Percentiles rank a stretch among this genome's conserved stretches.
Evolutionary conservation across 2,113 vertebrate genomes (phyloP).

Genomic region (Sebastes schlegelii): DNA sequence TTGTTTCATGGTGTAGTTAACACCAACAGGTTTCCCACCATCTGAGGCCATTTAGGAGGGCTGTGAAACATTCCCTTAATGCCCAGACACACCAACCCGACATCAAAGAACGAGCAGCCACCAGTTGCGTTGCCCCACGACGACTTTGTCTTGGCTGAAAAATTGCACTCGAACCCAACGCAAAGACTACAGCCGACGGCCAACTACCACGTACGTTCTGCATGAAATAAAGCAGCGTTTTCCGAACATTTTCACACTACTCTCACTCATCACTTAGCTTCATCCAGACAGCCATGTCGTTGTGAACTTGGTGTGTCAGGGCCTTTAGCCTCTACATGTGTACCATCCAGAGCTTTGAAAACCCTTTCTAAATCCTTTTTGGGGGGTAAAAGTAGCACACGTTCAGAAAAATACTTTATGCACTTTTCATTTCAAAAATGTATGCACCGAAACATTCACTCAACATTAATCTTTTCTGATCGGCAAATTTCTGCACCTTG

Average conservation of each 20-base stretch:
- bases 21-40: slow-evolving; percentile 66
- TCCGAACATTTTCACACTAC: no score
- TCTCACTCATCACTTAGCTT: no score
- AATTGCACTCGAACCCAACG: no score
- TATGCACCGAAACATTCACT: slow-evolving; percentile 22
- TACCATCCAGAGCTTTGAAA: slow-evolving; percentile 9
- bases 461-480: slow-evolving; percentile 27
- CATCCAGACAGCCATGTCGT: no score
- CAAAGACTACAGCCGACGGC: no score
- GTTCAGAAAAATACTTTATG: neutral
- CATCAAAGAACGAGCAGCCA: no score
- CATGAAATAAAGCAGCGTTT: no score
- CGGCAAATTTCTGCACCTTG: slow-evolving; percentile 23
- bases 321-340: neutral
- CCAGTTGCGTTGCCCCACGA: no score
- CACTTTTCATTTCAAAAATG: neutral
- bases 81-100: no score
- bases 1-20: slow-evolving; percentile 62
- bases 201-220: no score
- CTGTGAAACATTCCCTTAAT: slow-evolving; percentile 26
- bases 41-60: slow-evolving; percentile 74
- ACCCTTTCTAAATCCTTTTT: neutral
- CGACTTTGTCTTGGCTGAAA: no score
- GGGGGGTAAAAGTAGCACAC: neutral
- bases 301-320: no score